phyloP scores from a whole-genome alignment of 2,113 vertebrate genomes.

The Ictidomys tridecemlineatus region DNA sequence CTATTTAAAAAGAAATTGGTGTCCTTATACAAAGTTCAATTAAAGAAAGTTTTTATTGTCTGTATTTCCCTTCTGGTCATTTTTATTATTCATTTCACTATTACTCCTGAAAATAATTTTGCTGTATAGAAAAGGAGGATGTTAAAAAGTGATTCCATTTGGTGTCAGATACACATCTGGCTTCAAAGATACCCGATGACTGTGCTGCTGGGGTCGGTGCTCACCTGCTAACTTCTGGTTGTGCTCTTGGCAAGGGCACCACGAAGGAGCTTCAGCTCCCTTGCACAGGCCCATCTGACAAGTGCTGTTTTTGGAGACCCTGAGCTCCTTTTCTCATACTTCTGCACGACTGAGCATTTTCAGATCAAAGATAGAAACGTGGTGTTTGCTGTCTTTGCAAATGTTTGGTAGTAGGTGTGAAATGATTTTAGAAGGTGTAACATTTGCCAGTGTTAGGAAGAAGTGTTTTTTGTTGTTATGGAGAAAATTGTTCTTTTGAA shows the following conservation, averaged over 20 bases:
- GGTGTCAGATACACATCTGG: not conserved
- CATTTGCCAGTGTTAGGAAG: conserved; percentile 4
- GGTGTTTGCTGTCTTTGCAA: not conserved
- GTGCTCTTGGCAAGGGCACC: not conserved
- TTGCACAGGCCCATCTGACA: not conserved
- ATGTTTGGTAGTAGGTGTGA: not conserved
- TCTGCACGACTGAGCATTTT: not conserved
- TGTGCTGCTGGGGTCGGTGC: not conserved
- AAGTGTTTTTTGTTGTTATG: not conserved
- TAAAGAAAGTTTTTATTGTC: not conserved
- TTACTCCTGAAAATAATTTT: conserved; percentile 12
- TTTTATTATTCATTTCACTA: not conserved
- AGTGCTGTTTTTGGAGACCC: not conserved
- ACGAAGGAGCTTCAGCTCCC: no score
- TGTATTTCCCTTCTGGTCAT: not conserved
- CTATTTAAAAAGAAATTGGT: not conserved
- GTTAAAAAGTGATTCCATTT: not conserved
- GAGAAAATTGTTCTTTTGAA: conserved; percentile 38
- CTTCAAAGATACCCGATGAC: no score
- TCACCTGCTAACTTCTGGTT: not conserved
- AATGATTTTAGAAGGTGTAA: conserved; percentile 1
- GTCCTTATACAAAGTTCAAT: not conserved
- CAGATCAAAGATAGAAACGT: not conserved
- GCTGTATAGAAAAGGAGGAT: not conserved
- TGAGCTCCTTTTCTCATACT: not conserved